Evolutionary conservation across 2,888 invertebrate species (phyloP), one percentile per base, ranked within the genome.

Genomic region (Stenurella melanura): DNA sequence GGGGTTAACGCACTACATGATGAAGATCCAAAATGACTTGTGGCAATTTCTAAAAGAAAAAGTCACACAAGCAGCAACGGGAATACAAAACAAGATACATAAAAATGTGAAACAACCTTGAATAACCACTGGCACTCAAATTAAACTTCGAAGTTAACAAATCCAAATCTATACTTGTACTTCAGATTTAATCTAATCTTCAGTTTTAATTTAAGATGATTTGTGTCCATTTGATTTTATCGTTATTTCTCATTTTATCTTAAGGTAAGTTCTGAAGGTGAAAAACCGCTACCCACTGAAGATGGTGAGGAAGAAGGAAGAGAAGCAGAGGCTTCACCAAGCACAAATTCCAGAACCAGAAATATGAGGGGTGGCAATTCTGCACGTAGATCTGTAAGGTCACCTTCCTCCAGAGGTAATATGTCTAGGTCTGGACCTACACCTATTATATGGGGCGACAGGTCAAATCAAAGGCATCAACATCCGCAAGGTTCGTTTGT

Each of bases 271-370:
- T 93, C 93, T 0, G 93, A 93, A 85, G 92, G 92, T 19, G 93
- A 93, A 86, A 93, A 93, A 83, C 91, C 91, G 63, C 91, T 91
- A 66, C 87, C 90, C 17, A 90, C 90, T 19, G 91, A 91, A 80
- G 89, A 90, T 61, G 89, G 80, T 11, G 89, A 89, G 79, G 95
- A 95, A 87, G 96, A 96, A 86, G 95, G 94, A 3, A 93, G 96
- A 69, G 96, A 96, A 89, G 96, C 96, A 1, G 96, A 96, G 88
- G 96, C 96, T 1, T 93, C 93, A 0, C 93, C 92, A 2, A 92
- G 92, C 19, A 92, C 92, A 66, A 93, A 92, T 79, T 92, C 92
- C 5, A 89, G 92, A 75, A 88, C 86, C 57, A 87, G 84, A 82
- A 84, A 76, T 69, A 84, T 74, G 74, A 83, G 84, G 75, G 86